A percentile compares a stretch with the other conserved stretches of the same genome.
These are phyloP conservation scores for Leptosomus discolor DNA, from an alignment of 2,113 vertebrate species.

Conservation along the genomic window DNA sequence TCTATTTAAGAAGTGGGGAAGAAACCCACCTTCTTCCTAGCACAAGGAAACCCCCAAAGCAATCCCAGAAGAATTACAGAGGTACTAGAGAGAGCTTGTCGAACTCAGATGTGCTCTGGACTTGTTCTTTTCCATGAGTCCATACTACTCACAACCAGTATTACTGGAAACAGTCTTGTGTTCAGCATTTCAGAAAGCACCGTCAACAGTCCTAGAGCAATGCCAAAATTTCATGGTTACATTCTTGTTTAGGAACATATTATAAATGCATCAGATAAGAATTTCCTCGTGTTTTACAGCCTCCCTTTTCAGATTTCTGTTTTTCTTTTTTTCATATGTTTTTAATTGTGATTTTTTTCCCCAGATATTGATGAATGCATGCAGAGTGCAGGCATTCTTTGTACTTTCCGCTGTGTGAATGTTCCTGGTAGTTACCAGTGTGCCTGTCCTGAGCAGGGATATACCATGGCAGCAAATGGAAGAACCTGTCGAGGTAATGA, in stretches of 20 bases:
- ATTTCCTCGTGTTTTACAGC: not conserved
- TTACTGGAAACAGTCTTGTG: not conserved
- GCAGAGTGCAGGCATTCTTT: slow-evolving; percentile 85
- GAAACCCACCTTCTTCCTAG: not conserved
- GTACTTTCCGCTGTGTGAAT: slow-evolving; percentile 90
- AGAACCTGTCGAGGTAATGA: slow-evolving; percentile 87
- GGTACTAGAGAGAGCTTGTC: not conserved
- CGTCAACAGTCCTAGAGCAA: not conserved
- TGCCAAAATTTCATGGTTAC: not conserved
- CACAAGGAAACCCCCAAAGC: not conserved
- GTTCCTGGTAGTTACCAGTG: slow-evolving; percentile 91
- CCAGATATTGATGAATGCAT: slow-evolving; percentile 92
- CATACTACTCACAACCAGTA: not conserved
- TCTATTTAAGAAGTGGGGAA: not conserved
- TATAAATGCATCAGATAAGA: not conserved
- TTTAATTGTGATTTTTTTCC: not conserved
- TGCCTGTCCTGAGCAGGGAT: slow-evolving; percentile 86
- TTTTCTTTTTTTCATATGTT: not conserved
- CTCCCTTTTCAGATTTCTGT: not conserved
- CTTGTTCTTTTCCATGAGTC: not conserved
- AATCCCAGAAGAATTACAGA: not conserved
- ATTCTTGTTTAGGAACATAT: not conserved
- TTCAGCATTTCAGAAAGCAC: not conserved
- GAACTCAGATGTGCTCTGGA: not conserved
- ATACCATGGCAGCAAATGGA: slow-evolving; percentile 84